A percentile compares a stretch with the other conserved stretches of the same genome.
Conservation (phyloP, 2,888 invertebrate genomes). For the Eremobia ochroleuca region DNA sequence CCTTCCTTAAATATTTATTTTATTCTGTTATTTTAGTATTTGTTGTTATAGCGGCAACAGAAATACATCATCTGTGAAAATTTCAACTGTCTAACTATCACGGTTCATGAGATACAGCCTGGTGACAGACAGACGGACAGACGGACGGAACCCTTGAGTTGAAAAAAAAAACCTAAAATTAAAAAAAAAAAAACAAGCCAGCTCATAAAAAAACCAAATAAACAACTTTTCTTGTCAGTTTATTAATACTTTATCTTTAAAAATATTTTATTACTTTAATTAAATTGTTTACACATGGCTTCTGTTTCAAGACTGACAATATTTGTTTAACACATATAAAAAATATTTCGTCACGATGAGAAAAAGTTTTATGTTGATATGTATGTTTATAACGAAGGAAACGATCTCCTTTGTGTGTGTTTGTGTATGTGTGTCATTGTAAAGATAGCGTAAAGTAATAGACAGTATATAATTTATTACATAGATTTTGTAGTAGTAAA, state of each 20-base stretch:
- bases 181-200: not conserved
- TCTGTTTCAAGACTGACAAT: slow-evolving; percentile 69
- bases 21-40: too few relatives aligned
- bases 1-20: too few relatives aligned
- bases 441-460: slow-evolving; percentile 60
- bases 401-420: slow-evolving; percentile 15
- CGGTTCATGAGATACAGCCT: too few relatives aligned
- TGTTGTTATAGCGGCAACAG: too few relatives aligned
- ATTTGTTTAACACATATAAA: slow-evolving; percentile 63
- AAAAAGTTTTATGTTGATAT: slow-evolving; percentile 20
- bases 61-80: too few relatives aligned
- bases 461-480: slow-evolving; percentile 65
- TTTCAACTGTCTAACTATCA: too few relatives aligned
- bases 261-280: slow-evolving; percentile 50
- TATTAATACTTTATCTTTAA: slow-evolving; percentile 46
- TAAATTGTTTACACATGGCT: slow-evolving; percentile 69
- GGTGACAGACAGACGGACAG: too few relatives aligned
- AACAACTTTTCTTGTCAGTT: slow-evolving; percentile 14
- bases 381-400: slow-evolving; percentile 28
- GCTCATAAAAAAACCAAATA: slow-evolving; percentile 7
- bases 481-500: slow-evolving; percentile 54
- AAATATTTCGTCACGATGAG: slow-evolving; percentile 58
- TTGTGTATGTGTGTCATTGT: slow-evolving; percentile 28
- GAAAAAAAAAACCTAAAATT: not conserved
- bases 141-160: too few relatives aligned